Evolutionary conservation across 2,113 vertebrate species (phyloP).

Genomic region (Fulmarus glacialis): DNA sequence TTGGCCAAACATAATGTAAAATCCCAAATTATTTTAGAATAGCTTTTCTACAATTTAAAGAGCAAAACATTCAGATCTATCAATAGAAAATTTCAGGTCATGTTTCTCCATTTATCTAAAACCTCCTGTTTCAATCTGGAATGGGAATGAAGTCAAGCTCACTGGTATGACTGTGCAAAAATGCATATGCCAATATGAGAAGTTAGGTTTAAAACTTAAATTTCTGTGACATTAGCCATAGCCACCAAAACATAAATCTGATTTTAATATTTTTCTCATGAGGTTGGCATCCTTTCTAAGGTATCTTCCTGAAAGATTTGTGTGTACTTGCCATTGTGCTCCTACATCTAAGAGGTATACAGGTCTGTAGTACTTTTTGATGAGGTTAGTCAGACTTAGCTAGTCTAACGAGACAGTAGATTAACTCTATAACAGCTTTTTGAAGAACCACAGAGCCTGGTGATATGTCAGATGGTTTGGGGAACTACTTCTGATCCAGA

Average conservation of each 20-base stretch:
- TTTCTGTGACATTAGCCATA: neutral
- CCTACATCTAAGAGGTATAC: neutral
- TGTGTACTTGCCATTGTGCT: neutral
- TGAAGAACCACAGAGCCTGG: neutral
- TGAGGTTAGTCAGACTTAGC: neutral
- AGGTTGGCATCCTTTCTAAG: neutral
- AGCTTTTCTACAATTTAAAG: neutral
- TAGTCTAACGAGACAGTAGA: neutral
- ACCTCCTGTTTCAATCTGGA: neutral
- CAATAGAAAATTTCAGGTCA: neutral
- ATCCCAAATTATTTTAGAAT: neutral
- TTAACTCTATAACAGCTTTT: neutral
- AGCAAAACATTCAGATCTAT: neutral
- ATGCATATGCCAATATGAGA: neutral
- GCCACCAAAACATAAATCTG: neutral
- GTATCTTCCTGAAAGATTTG: neutral
- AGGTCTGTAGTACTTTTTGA: neutral
- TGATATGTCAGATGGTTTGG: neutral
- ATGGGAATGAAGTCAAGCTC: neutral
- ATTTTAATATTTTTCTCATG: neutral
- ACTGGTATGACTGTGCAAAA: neutral
- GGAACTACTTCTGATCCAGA: neutral
- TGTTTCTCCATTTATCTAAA: neutral
- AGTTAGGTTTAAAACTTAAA: neutral
- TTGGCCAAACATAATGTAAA: neutral